Evolutionary conservation across 2,113 vertebrate species (phyloP), one percentile per base, ranked within the genome.

Genomic region (Psittacara wagleri): DNA sequence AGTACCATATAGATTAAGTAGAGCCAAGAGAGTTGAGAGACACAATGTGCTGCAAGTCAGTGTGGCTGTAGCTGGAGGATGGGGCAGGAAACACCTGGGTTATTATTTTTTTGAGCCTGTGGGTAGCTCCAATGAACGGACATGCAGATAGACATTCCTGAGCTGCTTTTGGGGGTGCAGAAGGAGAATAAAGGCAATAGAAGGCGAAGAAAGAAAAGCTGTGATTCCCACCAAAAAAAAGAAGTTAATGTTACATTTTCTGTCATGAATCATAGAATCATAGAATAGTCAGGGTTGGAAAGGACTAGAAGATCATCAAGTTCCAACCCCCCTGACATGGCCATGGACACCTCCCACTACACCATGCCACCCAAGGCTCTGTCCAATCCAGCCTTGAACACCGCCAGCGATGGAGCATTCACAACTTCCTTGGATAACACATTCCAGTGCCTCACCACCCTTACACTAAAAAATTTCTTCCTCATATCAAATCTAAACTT

Each of bases 11-110:
- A 9, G 39, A 10, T 43, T 25, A 52, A 69, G 1, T 17, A 70
- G 62, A 39, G 18, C 10, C 1, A 13, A 49, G 44, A 17, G 0
- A 4, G 7, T 0, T 19, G 54, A 66, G 14, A 69, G 7, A 17
- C 9, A 41, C 3, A 6, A 17, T 18, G 41, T 55, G 24, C 46
- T 84, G 66, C 24, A 62, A 25, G 12, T 49, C n/a, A 57, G 31
- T 5, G 33, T 44, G 74, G 6, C 9, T 6, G 1, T 5, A 35
- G 31, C 6, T 59, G 22, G 43, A 90, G 31, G 73, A 15, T 4
- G 11, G 14, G 11, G 5, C 24, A 22, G 24, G 18, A 79, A 82
- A 43, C 31, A 79, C 19, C 17, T 41, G 19, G 35, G 19, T 73
- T 61, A 7, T 7, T 61, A n/a, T 9, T 67, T 66, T 48, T 62